A percentile compares a stretch with the other conserved stretches of the same genome.
Evolutionary conservation across 2,888 invertebrate species (phyloP).

Genomic region (Drosophila buzzatii): DNA sequence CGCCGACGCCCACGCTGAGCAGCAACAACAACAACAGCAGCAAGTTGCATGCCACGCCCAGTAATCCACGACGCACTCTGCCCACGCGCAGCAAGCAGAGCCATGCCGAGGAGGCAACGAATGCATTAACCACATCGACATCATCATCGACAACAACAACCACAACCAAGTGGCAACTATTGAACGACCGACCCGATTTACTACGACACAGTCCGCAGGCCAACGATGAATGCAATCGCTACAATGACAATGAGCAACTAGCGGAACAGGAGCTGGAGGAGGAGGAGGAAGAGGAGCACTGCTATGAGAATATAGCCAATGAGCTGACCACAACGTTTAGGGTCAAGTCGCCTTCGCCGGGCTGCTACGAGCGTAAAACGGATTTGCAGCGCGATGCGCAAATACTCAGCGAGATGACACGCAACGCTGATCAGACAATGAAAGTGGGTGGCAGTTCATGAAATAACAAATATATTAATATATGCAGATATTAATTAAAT

Average conservation of each 20-base stretch:
- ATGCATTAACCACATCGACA: slow-evolving; percentile 19
- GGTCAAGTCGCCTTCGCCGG: slow-evolving; percentile 67
- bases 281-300: slow-evolving; percentile 65
- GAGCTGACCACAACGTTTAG: slow-evolving; percentile 79
- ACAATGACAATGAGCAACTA: slow-evolving; percentile 18
- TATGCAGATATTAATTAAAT: neutral
- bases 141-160: slow-evolving; percentile 55
- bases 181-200: slow-evolving; percentile 84
- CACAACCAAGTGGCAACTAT: slow-evolving; percentile 81
- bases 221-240: slow-evolving; percentile 56
- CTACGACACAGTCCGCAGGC: slow-evolving; percentile 83
- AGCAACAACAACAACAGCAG: slow-evolving; percentile 16
- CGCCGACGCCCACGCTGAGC: slow-evolving; percentile 39
- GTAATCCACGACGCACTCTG: slow-evolving; percentile 66
- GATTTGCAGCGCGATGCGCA: slow-evolving; percentile 84
- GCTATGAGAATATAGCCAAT: slow-evolving; percentile 83
- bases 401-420: slow-evolving; percentile 87
- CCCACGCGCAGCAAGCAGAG: slow-evolving; percentile 63
- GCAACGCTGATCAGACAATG: slow-evolving; percentile 87
- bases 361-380: slow-evolving; percentile 79
- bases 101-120: slow-evolving; percentile 40
- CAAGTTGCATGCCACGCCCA: slow-evolving; percentile 30
- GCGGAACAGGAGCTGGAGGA: neutral
- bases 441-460: slow-evolving; percentile 60
- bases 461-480: neutral